Conservation (phyloP, 2,797 vertebrate species). For the Neoniphon sammara region DNA sequence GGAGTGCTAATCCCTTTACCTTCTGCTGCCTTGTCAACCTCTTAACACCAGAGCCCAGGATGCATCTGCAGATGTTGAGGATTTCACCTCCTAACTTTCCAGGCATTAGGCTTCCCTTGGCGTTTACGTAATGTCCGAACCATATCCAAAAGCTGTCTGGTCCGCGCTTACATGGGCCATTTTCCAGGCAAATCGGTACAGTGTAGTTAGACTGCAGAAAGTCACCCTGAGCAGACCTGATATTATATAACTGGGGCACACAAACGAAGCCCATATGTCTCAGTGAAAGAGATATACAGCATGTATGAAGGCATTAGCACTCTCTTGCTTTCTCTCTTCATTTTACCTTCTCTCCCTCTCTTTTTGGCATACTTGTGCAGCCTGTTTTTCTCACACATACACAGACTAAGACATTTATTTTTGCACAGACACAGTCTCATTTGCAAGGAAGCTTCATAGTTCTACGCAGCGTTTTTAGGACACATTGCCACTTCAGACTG, state of each 20-base stretch:
- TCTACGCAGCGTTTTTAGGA: too few species aligned
- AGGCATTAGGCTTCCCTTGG: slow-evolving; percentile 50
- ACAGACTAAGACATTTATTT: not conserved
- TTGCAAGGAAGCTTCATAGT: too few species aligned
- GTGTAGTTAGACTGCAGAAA: slow-evolving; percentile 30
- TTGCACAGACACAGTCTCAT: not conserved
- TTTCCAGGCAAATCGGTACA: slow-evolving; percentile 21
- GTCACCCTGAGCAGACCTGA: slow-evolving; percentile 12
- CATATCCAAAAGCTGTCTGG: slow-evolving; percentile 30
- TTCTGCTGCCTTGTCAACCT: slow-evolving; percentile 47
- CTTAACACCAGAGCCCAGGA: slow-evolving; percentile 1
- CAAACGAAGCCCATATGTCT: slow-evolving; percentile 57
- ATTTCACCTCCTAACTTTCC: slow-evolving; percentile 52
- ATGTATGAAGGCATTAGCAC: slow-evolving; percentile 19
- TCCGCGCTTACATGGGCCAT: not conserved
- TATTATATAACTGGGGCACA: slow-evolving; percentile 19
- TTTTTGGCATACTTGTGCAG: slow-evolving; percentile 12
- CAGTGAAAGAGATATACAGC: slow-evolving; percentile 33
- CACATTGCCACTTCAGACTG: too few species aligned
- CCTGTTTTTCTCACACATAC: not conserved
- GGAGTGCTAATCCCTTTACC: slow-evolving; percentile 54
- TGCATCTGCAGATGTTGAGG: slow-evolving; percentile 49
- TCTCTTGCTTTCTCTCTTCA: slow-evolving; percentile 10
- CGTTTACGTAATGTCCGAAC: slow-evolving; percentile 51
- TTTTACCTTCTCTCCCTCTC: not conserved